phyloP scores from a whole-genome alignment of 2,113 vertebrate species.

The Anolis sagrei region DNA sequence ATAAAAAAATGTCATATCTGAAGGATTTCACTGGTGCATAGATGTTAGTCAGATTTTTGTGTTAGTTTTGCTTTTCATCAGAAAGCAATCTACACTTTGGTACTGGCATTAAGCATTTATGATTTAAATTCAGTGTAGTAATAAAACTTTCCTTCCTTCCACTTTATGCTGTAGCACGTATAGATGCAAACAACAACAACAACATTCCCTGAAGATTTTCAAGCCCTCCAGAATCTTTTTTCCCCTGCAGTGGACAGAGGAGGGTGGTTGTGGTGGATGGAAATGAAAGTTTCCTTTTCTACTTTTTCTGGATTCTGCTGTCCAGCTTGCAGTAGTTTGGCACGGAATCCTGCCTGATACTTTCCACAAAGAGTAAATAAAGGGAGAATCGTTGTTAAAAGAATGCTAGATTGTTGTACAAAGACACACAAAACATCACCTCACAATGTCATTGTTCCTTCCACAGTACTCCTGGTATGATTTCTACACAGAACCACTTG shows the following conservation, averaged over 20 bases:
- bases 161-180: too few relatives aligned
- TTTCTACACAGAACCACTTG: slow-evolving; percentile 44
- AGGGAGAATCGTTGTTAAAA: not conserved
- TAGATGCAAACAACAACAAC: too few relatives aligned
- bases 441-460: slow-evolving; percentile 5
- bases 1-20: not conserved
- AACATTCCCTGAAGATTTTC: too few relatives aligned
- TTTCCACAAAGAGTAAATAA: not conserved
- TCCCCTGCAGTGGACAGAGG: too few relatives aligned
- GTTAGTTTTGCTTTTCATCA: not conserved
- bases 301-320: too few relatives aligned
- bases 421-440: not conserved
- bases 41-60: not conserved
- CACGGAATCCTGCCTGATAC: not conserved
- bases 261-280: too few relatives aligned
- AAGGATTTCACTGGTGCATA: not conserved
- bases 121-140: too few relatives aligned
- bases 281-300: too few relatives aligned
- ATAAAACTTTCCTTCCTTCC: too few relatives aligned
- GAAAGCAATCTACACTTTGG: not conserved
- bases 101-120: not conserved
- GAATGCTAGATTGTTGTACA: not conserved
- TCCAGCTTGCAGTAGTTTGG: not conserved
- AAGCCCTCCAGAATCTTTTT: too few relatives aligned
- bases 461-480: slow-evolving; percentile 57